Evolutionary conservation across 1,140 invertebrate genomes (phyloP), one percentile per base, ranked within the genome.

Genomic region (Philotrypesis tridentata): DNA sequence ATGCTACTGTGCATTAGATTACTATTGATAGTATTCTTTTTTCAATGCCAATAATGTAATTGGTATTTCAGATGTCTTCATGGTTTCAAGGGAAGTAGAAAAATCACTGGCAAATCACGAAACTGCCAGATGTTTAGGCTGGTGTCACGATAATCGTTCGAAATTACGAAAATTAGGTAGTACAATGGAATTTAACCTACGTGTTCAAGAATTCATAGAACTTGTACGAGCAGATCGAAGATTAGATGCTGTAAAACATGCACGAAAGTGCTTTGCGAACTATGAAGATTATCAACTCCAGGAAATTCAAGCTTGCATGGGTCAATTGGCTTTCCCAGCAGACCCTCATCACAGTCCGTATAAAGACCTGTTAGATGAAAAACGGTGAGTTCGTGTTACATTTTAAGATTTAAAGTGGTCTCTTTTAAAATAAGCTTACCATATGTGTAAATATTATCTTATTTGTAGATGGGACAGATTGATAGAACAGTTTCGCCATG

Each of bases 101-200:
- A 93, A 94, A 61, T 96, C 96, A 83, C 90, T 99, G 40, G 90
- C 93, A 0, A 94, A 94, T 79, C 95, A 95, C 78, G 97, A 99
- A 89, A 98, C 97, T 8, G 92, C 93, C 5, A 96, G 97, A 86
- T 99, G 98, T 89, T 93, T 99, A n/a, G 93, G 95, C 72, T 99
- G 98, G 98, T 99, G 98, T 89, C 96, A 97, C 87, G 98, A 99
- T 87, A 99, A 99, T 92, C 96, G 97, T 89, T 98, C 97, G 5
- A 99, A 99, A 89, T 93, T 99, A 68, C 93, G 98, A 65, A 99
- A 99, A 92, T 94, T 98, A 75, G 97, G 97, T 87, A 97, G 96
- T 27, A 96, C 94, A 33, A 96, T 97, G 94, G 96, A 97, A 90
- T 99, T 99, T 88, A 98, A 98, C 90, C 93, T 99, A 78, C 94